phyloP scores from a whole-genome alignment of 2,888 invertebrate genomes.

The Entomobrya multifasciata region DNA sequence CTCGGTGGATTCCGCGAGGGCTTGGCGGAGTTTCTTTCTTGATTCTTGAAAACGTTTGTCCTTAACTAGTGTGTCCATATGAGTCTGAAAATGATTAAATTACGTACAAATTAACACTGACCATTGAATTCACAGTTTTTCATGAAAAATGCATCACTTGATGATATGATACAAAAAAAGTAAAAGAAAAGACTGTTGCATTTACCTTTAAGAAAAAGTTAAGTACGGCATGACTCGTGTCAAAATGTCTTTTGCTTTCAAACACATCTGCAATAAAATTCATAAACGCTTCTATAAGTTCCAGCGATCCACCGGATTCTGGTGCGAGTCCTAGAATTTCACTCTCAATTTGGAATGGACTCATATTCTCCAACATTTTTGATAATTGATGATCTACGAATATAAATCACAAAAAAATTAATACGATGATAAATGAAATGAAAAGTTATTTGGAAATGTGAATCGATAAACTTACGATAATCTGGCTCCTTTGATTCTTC shows the following conservation, averaged over 20 bases:
- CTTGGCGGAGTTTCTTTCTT: constrained; percentile 16
- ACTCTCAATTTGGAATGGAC: constrained; percentile 92
- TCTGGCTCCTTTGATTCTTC: constrained; percentile 17
- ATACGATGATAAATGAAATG: constrained; percentile 11
- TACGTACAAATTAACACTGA: too few species aligned
- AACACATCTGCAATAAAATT: constrained; percentile 88
- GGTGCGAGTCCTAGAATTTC: constrained; percentile 91
- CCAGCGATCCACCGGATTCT: constrained; percentile 87
- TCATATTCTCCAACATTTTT: constrained; percentile 86
- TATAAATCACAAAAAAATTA: constrained; percentile 24
- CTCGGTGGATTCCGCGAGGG: constrained; percentile 14
- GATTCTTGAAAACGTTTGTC: constrained; percentile 17
- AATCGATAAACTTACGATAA: constrained; percentile 34
- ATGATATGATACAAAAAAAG: too few species aligned
- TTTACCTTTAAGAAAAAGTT: constrained; percentile 91
- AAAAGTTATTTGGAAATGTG: neutral
- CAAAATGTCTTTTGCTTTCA: constrained; percentile 90
- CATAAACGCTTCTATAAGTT: constrained; percentile 90
- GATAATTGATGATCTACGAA: constrained; percentile 83
- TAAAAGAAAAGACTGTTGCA: too few species aligned
- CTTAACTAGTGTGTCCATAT: constrained; percentile 5
- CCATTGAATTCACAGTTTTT: too few species aligned
- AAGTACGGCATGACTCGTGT: constrained; percentile 94
- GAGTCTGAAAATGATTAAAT: constrained; percentile 22
- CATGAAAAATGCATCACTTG: too few species aligned